A percentile compares a stretch with the other conserved stretches of the same genome.
Conservation (phyloP, 1,140 invertebrate genomes). For the Brachystomella parvula region DNA sequence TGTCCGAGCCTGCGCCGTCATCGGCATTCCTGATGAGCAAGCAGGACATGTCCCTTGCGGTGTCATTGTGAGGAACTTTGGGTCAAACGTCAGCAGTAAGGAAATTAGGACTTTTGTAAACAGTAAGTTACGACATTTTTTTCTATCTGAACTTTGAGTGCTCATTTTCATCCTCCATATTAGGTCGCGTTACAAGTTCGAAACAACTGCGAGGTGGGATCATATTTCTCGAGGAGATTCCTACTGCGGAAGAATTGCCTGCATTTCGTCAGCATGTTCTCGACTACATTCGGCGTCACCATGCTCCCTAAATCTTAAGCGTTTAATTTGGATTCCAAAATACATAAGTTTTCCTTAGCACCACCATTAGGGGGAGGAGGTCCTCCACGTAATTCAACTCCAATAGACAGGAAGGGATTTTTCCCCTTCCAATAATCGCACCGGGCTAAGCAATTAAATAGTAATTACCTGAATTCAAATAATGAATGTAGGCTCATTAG, state of each 20-base stretch:
- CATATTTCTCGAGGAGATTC: neutral
- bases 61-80: neutral
- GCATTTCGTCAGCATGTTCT: neutral
- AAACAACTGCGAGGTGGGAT: conserved; percentile 4
- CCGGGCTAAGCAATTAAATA: no score
- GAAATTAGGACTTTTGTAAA: conserved; percentile 13
- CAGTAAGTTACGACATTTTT: neutral
- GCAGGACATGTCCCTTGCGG: conserved; percentile 5
- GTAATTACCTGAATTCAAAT: no score
- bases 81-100: neutral
- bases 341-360: no score
- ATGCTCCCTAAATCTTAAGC: neutral
- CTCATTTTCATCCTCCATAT: neutral
- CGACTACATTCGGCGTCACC: neutral
- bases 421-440: no score
- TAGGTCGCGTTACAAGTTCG: neutral
- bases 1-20: neutral
- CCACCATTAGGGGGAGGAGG: no score
- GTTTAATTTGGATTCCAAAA: no score
- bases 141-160: neutral
- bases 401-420: no score
- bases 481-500: no score
- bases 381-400: no score
- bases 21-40: neutral
- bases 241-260: neutral